These are phyloP conservation scores for Selene dorsalis DNA, from an alignment of 2,797 vertebrate genomes.

Conservation along the genomic window DNA sequence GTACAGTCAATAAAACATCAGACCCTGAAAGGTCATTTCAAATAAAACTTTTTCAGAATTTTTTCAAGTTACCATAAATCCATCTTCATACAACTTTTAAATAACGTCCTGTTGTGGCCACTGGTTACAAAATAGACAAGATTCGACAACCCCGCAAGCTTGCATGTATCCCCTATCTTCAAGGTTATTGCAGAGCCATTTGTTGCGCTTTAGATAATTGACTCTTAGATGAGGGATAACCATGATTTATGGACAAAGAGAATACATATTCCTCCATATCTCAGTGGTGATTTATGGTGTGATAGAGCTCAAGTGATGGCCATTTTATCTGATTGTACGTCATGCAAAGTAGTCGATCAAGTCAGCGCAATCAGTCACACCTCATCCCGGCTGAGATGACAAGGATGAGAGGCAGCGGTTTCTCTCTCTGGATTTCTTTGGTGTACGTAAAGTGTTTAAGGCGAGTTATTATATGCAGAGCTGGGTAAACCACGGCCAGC, in stretches of 20 bases:
- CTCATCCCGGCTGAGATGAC: conserved; percentile 60
- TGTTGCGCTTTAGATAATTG: conserved; percentile 82
- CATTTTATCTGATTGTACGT: conserved; percentile 84
- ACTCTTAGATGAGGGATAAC: conserved; percentile 84
- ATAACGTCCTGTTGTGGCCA: conserved; percentile 29
- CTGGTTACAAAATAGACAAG: conserved; percentile 34
- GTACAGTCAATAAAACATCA: conserved; percentile 23
- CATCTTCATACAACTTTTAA: conserved; percentile 11
- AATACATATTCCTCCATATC: conserved; percentile 82
- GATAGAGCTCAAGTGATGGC: conserved; percentile 80
- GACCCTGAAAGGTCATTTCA: conserved; percentile 16
- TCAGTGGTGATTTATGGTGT: conserved; percentile 80
- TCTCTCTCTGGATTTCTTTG: conserved; percentile 55
- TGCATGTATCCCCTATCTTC: conserved; percentile 62
- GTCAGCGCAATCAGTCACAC: conserved; percentile 77
- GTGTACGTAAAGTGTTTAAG: conserved; percentile 63
- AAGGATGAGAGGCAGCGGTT: conserved; percentile 65
- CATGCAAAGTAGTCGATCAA: conserved; percentile 85
- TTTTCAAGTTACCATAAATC: conserved; percentile 61
- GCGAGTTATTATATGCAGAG: conserved; percentile 72
- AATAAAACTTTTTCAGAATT: conserved; percentile 36
- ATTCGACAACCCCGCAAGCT: conserved; percentile 23
- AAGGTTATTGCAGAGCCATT: conserved; percentile 80
- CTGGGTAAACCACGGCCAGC: conserved; percentile 59
- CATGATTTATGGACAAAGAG: conserved; percentile 83